These are phyloP conservation scores for Megalops atlanticus DNA, from an alignment of 2,113 vertebrate genomes.

Conservation along the genomic window DNA sequence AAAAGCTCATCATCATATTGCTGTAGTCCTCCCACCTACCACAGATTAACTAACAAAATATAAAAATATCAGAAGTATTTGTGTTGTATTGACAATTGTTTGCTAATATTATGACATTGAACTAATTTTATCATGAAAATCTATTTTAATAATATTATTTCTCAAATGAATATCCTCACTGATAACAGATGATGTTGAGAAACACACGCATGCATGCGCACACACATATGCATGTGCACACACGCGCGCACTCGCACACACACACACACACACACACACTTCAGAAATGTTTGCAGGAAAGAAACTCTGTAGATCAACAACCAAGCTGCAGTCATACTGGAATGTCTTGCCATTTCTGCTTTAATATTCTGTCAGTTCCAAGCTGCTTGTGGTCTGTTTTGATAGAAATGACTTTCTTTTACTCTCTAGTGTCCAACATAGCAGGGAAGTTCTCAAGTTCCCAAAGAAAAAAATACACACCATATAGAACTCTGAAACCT, in stretches of 20 bases:
- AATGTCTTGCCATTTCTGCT: slow-evolving; percentile 15
- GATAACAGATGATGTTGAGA: no score
- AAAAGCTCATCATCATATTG: no score
- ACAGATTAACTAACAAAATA: no score
- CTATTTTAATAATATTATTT: no score
- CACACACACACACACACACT: neutral
- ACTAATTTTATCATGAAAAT: no score
- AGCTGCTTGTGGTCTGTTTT: slow-evolving; percentile 33
- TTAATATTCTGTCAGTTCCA: slow-evolving; percentile 30
- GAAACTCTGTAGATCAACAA: neutral
- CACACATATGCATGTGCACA: neutral
- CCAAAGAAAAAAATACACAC: neutral
- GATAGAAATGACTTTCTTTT: slow-evolving; percentile 26
- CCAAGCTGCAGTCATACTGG: neutral
- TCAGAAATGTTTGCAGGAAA: neutral
- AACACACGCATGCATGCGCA: neutral
- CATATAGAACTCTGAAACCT: neutral
- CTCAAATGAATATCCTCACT: no score
- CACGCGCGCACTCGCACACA: neutral
- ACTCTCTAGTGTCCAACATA: neutral
- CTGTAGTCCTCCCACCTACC: no score
- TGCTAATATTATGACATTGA: no score
- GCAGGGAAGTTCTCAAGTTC: neutral
- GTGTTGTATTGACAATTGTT: no score
- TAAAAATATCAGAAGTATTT: no score